Conservation (phyloP, 1,140 invertebrate genomes). For the Caerostris darwini region DNA sequence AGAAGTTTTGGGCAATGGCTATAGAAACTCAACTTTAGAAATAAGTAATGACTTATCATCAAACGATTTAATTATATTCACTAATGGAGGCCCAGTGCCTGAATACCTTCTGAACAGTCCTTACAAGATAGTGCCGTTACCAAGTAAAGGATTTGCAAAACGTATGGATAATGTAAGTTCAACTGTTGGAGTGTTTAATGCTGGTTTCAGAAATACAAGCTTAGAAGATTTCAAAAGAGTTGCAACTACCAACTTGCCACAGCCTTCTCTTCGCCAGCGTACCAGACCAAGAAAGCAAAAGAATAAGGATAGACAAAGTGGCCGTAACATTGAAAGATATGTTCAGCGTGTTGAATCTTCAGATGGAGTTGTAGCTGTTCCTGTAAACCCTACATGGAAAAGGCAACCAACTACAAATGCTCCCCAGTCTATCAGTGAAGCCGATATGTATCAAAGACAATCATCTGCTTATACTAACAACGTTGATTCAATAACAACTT, state of each 20-base stretch:
- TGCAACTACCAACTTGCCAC: neutral
- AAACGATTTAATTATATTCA: constrained; percentile 45
- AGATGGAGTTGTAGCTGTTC: constrained; percentile 28
- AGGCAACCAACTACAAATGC: neutral
- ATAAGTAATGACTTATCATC: neutral
- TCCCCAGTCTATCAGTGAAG: neutral
- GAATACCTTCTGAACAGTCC: constrained; percentile 43
- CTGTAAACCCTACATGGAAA: neutral
- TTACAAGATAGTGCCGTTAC: constrained; percentile 39
- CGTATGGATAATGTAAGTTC: neutral
- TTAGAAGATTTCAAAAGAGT: neutral
- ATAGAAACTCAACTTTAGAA: neutral
- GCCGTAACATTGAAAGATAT: neutral
- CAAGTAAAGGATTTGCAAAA: neutral
- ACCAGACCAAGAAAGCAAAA: neutral
- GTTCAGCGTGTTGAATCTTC: neutral
- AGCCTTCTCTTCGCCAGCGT: neutral
- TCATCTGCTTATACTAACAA: neutral
- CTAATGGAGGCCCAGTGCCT: constrained; percentile 38
- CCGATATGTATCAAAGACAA: no score
- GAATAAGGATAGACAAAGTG: neutral
- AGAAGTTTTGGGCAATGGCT: neutral
- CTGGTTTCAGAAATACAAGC: neutral
- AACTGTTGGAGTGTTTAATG: neutral
- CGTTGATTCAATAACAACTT: neutral